Conservation (phyloP, 2,888 invertebrate genomes). For the Dioctria rufipes region DNA sequence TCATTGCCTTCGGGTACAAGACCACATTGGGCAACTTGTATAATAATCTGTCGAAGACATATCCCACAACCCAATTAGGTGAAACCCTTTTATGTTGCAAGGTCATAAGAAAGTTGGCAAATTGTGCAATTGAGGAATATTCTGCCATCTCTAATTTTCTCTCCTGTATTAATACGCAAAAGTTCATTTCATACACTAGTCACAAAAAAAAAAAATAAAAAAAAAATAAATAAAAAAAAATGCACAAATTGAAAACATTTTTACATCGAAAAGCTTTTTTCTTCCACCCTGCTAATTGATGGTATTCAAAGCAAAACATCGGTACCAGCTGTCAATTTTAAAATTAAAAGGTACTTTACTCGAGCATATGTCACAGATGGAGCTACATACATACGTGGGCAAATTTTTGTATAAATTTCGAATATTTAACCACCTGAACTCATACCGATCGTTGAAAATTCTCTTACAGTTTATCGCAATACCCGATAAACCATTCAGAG, state of each 20-base stretch:
- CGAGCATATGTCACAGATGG: neutral
- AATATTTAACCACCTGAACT: neutral
- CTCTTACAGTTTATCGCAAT: slow-evolving; percentile 2
- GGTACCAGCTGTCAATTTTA: neutral
- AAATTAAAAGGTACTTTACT: slow-evolving; percentile 10
- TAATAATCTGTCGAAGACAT: too few species aligned
- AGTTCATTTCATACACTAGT: neutral
- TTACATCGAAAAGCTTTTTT: too few species aligned
- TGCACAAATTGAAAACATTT: neutral
- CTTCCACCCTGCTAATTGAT: neutral
- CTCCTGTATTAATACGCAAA: neutral
- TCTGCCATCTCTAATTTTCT: neutral
- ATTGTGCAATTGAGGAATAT: too few species aligned
- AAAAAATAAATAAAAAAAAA: neutral
- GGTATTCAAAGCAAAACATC: neutral
- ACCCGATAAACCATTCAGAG: slow-evolving; percentile 27
- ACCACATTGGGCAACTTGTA: too few species aligned
- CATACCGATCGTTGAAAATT: neutral
- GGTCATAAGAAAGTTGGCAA: too few species aligned
- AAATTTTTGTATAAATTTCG: neutral
- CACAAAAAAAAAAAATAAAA: neutral
- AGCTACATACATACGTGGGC: neutral
- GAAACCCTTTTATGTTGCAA: too few species aligned
- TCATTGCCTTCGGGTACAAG: too few species aligned
- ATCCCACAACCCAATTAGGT: too few species aligned